Conservation (phyloP, 35 echinoderm and acorn worm genomes). For the Hemicentrotus pulcherrimus region DNA sequence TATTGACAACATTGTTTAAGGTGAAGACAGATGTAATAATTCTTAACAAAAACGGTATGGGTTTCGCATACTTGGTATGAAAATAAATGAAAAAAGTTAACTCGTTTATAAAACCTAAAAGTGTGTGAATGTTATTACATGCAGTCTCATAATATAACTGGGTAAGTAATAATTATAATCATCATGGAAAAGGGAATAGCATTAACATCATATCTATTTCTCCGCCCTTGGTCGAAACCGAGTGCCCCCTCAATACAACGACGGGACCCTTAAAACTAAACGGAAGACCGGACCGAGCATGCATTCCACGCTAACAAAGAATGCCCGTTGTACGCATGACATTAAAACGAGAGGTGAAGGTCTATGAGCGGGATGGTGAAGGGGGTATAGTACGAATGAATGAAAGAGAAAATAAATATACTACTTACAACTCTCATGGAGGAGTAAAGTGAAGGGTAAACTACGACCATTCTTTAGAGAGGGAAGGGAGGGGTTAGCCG, state of each 20-base stretch:
- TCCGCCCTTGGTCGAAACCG: not conserved
- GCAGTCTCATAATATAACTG: no score
- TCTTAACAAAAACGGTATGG: no score
- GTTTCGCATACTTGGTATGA: no score
- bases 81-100: no score
- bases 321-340: not conserved
- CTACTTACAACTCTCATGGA: not conserved
- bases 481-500: not conserved
- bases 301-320: not conserved
- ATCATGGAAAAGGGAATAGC: no score
- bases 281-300: not conserved
- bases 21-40: no score
- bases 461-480: not conserved
- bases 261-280: not conserved
- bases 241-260: not conserved
- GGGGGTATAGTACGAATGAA: not conserved
- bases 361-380: not conserved
- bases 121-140: no score
- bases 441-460: not conserved
- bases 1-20: no score
- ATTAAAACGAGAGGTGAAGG: not conserved
- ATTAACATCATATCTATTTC: no score
- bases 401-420: not conserved
- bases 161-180: no score
- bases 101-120: no score